Percentiles rank a stretch among this genome's conserved stretches.
Conservation (phyloP, 1,140 invertebrate species). For the Caenorhabditis brenneri region DNA sequence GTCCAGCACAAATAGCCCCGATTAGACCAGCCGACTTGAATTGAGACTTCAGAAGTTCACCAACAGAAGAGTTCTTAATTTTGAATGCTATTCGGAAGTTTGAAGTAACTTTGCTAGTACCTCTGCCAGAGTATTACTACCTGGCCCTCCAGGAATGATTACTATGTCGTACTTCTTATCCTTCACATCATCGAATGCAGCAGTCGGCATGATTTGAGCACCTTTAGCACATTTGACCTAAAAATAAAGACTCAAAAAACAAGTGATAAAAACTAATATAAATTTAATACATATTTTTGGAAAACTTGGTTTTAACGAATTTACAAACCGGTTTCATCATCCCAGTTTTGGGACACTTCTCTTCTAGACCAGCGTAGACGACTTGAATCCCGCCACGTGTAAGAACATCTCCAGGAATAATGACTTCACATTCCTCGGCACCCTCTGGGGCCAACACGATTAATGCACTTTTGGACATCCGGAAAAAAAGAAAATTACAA, state of each 20-base stretch:
- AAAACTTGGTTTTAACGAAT: not conserved
- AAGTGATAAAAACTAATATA: too few species aligned
- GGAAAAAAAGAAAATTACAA: not conserved
- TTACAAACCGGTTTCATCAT: not conserved
- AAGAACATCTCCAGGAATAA: conserved; percentile 86
- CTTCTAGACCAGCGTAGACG: not conserved
- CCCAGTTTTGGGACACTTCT: not conserved
- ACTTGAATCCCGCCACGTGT: conserved; percentile 81
- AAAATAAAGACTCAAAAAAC: too few species aligned
- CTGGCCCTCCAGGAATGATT: conserved; percentile 89
- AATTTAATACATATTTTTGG: not conserved
- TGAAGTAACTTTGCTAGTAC: conserved; percentile 72
- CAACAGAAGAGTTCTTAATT: conserved; percentile 78
- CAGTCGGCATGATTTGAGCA: conserved; percentile 59
- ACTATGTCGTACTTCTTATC: conserved; percentile 77
- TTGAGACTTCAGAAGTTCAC: conserved; percentile 81
- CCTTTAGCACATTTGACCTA: conserved; percentile 57
- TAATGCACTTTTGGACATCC: conserved; percentile 53
- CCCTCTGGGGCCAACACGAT: conserved; percentile 81
- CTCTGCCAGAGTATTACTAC: conserved; percentile 80
- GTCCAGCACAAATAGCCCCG: conserved; percentile 90
- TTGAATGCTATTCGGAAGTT: not conserved
- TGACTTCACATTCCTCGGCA: conserved; percentile 92
- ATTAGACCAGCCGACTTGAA: conserved; percentile 79
- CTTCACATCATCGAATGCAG: conserved; percentile 56